These are phyloP conservation scores for Eira barbara DNA, from an alignment of 2,113 vertebrate species.

Conservation along the genomic window DNA sequence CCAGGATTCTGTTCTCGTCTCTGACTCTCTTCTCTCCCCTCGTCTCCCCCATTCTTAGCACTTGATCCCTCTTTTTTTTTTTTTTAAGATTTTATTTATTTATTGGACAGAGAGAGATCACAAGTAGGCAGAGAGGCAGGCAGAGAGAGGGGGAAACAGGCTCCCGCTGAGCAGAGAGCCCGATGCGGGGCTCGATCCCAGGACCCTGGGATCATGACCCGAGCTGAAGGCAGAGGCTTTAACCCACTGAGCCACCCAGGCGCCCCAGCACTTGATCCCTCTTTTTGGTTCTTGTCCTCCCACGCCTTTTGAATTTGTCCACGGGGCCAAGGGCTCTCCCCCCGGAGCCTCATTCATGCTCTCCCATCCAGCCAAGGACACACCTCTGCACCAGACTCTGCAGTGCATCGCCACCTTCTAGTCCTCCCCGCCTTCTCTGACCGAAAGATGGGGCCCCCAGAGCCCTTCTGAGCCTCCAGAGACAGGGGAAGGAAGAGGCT, in stretches of 20 bases:
- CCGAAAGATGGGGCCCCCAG: background rate
- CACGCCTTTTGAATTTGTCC: background rate
- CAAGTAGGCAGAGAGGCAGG: too few relatives aligned
- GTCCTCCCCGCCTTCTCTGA: background rate
- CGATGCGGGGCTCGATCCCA: too few relatives aligned
- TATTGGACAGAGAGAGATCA: too few relatives aligned
- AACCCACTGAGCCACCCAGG: too few relatives aligned
- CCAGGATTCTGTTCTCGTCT: background rate
- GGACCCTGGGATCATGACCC: too few relatives aligned
- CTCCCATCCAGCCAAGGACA: background rate
- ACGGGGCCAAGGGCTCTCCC: background rate
- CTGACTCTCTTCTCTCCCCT: background rate
- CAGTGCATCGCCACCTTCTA: background rate
- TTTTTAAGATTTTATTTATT: too few relatives aligned
- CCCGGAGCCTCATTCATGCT: background rate
- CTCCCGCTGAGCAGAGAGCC: too few relatives aligned
- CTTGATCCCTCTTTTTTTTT: background rate
- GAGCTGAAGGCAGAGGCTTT: too few relatives aligned
- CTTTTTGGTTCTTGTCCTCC: background rate
- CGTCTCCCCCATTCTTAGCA: fast-evolving
- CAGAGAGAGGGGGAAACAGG: too few relatives aligned
- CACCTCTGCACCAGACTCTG: background rate
- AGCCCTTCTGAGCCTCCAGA: background rate
- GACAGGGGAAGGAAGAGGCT: too few relatives aligned
- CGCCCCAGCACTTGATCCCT: background rate